Evolutionary conservation across 2,797 vertebrate species (phyloP).

Genomic region (Micropoecilia bifurca): DNA sequence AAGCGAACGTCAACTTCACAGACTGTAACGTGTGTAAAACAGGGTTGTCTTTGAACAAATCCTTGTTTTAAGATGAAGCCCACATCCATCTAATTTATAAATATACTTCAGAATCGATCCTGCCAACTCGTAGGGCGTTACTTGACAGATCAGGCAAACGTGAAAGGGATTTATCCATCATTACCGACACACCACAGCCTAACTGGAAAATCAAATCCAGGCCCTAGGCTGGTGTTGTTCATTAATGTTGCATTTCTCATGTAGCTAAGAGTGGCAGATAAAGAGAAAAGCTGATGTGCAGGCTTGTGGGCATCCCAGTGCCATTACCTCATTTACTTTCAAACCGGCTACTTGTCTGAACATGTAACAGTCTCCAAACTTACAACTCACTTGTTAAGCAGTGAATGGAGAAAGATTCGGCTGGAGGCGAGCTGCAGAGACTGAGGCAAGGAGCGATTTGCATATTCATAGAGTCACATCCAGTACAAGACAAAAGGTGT

Average conservation of each 20-base stretch:
- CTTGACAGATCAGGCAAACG: background rate
- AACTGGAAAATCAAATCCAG: background rate
- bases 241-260: background rate
- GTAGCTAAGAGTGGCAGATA: background rate
- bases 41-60: background rate
- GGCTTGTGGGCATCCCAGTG: background rate
- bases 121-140: background rate
- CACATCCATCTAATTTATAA: background rate
- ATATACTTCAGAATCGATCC: background rate
- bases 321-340: background rate
- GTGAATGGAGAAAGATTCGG: conserved; percentile 6
- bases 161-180: background rate
- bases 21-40: background rate
- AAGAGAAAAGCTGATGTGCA: background rate
- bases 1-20: background rate
- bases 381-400: conserved; percentile 2
- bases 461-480: conserved; percentile 29
- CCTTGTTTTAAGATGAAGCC: background rate
- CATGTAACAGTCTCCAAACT: background rate
- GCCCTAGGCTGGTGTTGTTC: background rate
- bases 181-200: background rate
- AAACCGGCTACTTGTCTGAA: background rate
- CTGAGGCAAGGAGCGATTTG: background rate
- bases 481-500: conserved; percentile 16
- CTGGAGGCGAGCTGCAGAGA: conserved; percentile 9